Percentiles rank a stretch among this genome's conserved stretches.
Evolutionary conservation across 2,113 vertebrate genomes (phyloP).

Genomic region (Climacteris rufus): DNA sequence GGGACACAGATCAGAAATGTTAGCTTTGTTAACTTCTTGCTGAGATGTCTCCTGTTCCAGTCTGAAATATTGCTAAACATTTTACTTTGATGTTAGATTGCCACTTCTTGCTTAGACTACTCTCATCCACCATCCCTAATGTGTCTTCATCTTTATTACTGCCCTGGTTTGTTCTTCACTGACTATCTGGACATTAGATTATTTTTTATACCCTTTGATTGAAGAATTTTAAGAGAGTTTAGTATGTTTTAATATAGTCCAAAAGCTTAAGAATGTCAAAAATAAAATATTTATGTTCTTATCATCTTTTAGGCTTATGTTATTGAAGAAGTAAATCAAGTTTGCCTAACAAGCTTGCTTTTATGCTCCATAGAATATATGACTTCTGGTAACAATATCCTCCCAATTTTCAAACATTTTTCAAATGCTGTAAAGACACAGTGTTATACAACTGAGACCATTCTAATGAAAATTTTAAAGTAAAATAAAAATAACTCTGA

Average conservation of each 20-base stretch:
- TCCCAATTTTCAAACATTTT: neutral
- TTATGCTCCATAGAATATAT: neutral
- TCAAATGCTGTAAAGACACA: neutral
- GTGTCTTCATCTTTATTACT: neutral
- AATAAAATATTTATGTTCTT: neutral
- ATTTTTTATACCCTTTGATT: neutral
- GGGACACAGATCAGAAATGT: neutral
- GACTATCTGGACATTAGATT: neutral
- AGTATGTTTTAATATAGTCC: neutral
- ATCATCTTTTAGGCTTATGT: neutral
- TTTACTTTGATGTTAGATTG: neutral
- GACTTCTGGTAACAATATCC: neutral
- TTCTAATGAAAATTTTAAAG: neutral
- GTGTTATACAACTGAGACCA: neutral
- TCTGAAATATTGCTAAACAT: neutral
- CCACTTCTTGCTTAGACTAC: neutral
- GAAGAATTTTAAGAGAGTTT: neutral
- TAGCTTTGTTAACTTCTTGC: neutral
- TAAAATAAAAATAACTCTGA: neutral
- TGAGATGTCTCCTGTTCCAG: neutral
- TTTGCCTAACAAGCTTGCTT: neutral
- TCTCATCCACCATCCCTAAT: neutral
- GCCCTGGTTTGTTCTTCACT: neutral
- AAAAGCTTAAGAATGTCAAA: neutral
- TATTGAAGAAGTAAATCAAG: neutral